Evolutionary conservation across 1,140 invertebrate species (phyloP), one percentile per base, ranked within the genome.

Genomic region (Muscidifurax raptorellus): DNA sequence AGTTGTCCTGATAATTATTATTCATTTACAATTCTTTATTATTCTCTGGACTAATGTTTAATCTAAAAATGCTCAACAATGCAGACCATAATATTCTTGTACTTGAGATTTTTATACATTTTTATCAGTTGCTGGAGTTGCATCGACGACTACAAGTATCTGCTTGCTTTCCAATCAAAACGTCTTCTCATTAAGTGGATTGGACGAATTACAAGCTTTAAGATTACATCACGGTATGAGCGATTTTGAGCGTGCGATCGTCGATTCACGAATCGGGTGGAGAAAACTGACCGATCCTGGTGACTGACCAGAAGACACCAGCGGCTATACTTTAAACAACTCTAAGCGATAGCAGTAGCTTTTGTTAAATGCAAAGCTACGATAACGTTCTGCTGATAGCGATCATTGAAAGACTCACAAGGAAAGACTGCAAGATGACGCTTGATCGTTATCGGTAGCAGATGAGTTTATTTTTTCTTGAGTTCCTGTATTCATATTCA

Each of bases 371-470:
- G 90, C 88, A 86, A 86, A 83, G 78, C 69, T 85, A 85, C 78
- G 52, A 83, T 72, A 10, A 40, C 64, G 30, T 71, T 22, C 52
- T 59, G 36, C 9, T 40, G 36, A 9, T 40, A 1, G 18, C 69
- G 25, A 81, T 28, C 40, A 15, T 83, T 76, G 6, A 67, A 77
- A 88, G 85, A 84, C 84, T 85, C 78, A 75, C 86, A 84, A 88
- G 85, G 83, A 92, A 83, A 88, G 86, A 89, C 67, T 88, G 88
- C 83, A 89, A 89, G 86, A 90, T 91, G 91, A 88, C 89, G 85
- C 90, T 89, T 36, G 87, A 90, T 86, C 91, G 90, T 91, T 93
- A 90, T 91, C 92, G 92, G 92, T 93, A 93, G 92, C 92, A 93
- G 92, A 93, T 89, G 91, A 72, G 86, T 86, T 87, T 77, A 80